Evolutionary conservation across 2,113 vertebrate genomes (phyloP).

Genomic region (Tursiops truncatus): DNA sequence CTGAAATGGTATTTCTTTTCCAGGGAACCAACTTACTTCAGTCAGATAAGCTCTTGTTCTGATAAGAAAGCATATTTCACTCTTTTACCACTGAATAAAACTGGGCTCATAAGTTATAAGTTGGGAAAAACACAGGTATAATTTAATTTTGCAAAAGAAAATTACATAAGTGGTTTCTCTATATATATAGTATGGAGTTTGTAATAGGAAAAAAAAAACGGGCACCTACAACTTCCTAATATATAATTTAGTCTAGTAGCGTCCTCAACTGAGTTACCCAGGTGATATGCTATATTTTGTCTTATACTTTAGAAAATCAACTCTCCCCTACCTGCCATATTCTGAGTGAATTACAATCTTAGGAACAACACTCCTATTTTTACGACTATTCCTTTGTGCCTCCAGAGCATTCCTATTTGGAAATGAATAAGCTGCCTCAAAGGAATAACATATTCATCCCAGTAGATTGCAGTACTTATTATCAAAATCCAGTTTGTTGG

Average conservation of each 20-base stretch:
- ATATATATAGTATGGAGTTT: background rate
- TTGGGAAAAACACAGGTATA: background rate
- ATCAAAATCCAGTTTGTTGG: background rate
- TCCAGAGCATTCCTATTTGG: background rate
- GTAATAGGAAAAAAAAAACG: background rate
- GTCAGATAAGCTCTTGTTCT: background rate
- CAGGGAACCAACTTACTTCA: background rate
- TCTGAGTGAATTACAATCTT: background rate
- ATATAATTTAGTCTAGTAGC: background rate
- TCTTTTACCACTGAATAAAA: background rate
- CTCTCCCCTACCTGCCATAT: background rate
- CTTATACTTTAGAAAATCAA: background rate
- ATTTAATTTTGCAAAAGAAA: background rate
- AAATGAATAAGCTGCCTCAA: background rate
- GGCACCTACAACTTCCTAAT: background rate
- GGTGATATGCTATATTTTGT: background rate
- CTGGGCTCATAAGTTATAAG: background rate
- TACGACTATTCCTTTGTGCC: background rate
- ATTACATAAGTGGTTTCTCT: background rate
- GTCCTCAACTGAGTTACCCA: background rate
- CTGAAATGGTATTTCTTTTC: background rate
- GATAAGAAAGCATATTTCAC: background rate
- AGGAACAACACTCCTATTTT: background rate
- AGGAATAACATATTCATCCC: background rate
- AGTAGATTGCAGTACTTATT: background rate